Base-by-base conservation (phyloP, 1,140 invertebrate genomes). In the Tetragnatha versicolor region DNA sequence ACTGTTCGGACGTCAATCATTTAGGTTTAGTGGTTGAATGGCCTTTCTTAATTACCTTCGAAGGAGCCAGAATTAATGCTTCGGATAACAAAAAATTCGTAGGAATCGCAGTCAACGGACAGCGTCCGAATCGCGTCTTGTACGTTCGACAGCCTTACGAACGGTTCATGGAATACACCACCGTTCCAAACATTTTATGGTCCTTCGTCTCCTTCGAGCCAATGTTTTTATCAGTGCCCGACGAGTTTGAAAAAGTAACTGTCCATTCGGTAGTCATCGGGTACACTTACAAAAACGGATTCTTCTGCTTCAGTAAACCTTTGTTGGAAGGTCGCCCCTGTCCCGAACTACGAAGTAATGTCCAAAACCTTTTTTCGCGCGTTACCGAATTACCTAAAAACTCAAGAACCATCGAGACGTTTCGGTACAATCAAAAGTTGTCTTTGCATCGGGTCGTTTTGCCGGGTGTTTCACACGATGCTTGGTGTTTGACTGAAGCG, bases 251-350 rank as follows among this genome's bases (percentile, higher is more conserved):
- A 33, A 61, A 61, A 10, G 33, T 61, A 7, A 61, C 31, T 12
- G 17, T 61, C 17, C 17, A 61, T 61, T 33, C 29, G 5, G 20
- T 61, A 6, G 33, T 61, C 5, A 20, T 39, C 31, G 58, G 58
- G 5, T 61, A 17, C 58, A 22, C 37, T 5, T 39, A 61, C 58
- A 33, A 61, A 22, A 61, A 61, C 2, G 17, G 14, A 3, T 61
- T 61, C 37, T 61, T 35, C 22, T 61, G 58, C 37, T 61, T 61
- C 29, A 61, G n/a, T 61, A 20, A 35, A 35, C 58, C 58, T 20
- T 17, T 61, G 6, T 35, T 61, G 58, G 58, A 61, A 37, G 31
- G 33, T 2, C 17, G 58, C 6, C 58, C 58, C 1, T 35, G 31
- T 7, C n/a, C 33, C 29, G 58, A 61, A 14, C 37, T 6, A 9